Base-by-base conservation (phyloP, 2,797 vertebrate genomes). In the Mormyrops attenuatus region DNA sequence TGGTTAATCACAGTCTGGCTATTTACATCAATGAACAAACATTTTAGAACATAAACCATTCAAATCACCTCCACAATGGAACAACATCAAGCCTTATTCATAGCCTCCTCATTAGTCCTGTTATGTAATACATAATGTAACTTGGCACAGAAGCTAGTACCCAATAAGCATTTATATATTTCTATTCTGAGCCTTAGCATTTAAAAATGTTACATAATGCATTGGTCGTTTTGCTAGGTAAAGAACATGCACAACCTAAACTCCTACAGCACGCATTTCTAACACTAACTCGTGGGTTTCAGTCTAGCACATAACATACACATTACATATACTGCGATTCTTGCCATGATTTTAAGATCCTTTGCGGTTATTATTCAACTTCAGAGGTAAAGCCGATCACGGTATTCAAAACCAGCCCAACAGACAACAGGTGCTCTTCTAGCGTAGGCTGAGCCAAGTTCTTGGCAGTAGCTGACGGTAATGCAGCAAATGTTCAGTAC, bases 401-500 rank as follows among this genome's bases (percentile, higher is more conserved):
- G 60, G 6, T 57, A 49, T 52, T 50, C 11, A 50, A 52, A 85
- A 44, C 30, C 49, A 52, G 44, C n/a, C 13, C 30, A 20, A 60
- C 15, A 57, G 52, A 87, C 85, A 87, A 87, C 85, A 87, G 85
- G 85, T 87, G 85, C 53, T 57, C 85, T 20, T 55, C 49, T 41
- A 41, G 13, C 82, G 82, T 85, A 85, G 82, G 49, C 50, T 55
- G 85, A 34, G n/a, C 22, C 50, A 87, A 87, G 85, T 55, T 87
- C 53, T 87, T 87, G 53, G 53, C 85, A 38, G 52, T n/a, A 57
- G 52, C 85, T 30, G 53, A 57, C 53, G 52, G 53, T 87, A 38
- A 52, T 87, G 26, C 85, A 20, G 52, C 26, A 57, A 52, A 55
- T 38, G 53, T 57, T 30, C 85, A 87, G 49, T 52, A 60, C 30